Evolutionary conservation across 2,113 vertebrate species (phyloP).

Genomic region (Brienomyrus brachyistius): DNA sequence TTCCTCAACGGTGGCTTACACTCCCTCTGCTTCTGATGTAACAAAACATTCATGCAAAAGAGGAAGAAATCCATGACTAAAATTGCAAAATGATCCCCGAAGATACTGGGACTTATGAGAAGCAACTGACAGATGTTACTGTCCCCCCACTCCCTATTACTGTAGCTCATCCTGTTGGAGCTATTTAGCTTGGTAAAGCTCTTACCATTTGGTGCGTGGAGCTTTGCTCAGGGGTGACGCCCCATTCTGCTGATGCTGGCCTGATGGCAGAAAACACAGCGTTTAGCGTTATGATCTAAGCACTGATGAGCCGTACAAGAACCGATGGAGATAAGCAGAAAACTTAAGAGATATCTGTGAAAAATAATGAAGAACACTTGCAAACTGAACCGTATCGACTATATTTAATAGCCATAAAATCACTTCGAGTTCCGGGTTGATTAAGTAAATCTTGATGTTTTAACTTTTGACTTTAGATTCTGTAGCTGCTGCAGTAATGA

Average conservation of each 20-base stretch:
- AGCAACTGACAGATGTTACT: constrained; percentile 29
- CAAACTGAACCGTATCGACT: not conserved
- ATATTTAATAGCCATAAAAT: not conserved
- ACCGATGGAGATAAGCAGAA: not conserved
- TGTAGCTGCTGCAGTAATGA: not conserved
- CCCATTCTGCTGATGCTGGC: not conserved
- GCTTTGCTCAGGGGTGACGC: not conserved
- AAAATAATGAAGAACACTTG: not conserved
- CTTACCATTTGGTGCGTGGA: not conserved
- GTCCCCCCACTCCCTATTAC: not conserved
- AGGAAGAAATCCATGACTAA: constrained; percentile 43
- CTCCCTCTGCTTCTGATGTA: not conserved
- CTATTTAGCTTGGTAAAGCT: not conserved
- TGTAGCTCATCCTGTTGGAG: not conserved
- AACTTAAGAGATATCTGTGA: not conserved
- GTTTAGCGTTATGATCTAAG: not conserved
- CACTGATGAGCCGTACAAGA: not conserved
- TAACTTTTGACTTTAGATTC: not conserved
- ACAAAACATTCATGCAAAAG: constrained; percentile 7
- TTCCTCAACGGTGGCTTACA: constrained; percentile 15
- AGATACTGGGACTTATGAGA: constrained; percentile 31
- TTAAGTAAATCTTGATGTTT: not conserved
- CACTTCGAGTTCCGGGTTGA: not conserved
- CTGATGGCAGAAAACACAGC: not conserved
- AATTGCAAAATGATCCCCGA: constrained; percentile 42